phyloP scores from a whole-genome alignment of 2,888 invertebrate genomes.

The Erpobdella octoculata region DNA sequence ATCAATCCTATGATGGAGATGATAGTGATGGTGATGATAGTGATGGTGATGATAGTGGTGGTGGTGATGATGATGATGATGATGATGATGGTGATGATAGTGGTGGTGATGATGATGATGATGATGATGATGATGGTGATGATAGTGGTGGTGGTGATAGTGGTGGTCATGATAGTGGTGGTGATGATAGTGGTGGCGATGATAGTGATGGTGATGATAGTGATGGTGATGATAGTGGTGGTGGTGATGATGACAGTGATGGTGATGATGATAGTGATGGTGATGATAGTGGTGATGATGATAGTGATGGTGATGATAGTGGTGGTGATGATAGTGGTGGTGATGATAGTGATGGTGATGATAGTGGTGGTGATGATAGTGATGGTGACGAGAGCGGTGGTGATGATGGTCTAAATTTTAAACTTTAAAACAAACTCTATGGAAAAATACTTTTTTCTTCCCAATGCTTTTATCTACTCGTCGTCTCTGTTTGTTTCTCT shows the following conservation, averaged over 20 bases:
- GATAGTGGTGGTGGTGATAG: neutral
- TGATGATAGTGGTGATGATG: slow-evolving; percentile 24
- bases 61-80: slow-evolving; percentile 21
- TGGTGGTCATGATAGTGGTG: neutral
- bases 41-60: slow-evolving; percentile 21
- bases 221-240: slow-evolving; percentile 17
- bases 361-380: neutral
- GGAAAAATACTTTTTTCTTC: no score
- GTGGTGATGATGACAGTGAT: neutral
- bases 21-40: neutral
- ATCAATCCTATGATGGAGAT: neutral
- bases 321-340: slow-evolving; percentile 4
- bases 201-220: neutral
- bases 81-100: slow-evolving; percentile 22
- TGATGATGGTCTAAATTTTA: neutral
- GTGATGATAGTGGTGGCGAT: neutral
- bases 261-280: neutral
- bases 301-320: slow-evolving; percentile 16
- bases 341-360: neutral
- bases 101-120: neutral
- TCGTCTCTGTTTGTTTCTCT: no score
- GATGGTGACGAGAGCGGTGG: neutral
- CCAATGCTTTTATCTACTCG: no score
- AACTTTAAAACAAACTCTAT: no score
- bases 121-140: slow-evolving; percentile 7